phyloP scores from a whole-genome alignment of 2,888 invertebrate genomes.

The Cistogaster globosa region DNA sequence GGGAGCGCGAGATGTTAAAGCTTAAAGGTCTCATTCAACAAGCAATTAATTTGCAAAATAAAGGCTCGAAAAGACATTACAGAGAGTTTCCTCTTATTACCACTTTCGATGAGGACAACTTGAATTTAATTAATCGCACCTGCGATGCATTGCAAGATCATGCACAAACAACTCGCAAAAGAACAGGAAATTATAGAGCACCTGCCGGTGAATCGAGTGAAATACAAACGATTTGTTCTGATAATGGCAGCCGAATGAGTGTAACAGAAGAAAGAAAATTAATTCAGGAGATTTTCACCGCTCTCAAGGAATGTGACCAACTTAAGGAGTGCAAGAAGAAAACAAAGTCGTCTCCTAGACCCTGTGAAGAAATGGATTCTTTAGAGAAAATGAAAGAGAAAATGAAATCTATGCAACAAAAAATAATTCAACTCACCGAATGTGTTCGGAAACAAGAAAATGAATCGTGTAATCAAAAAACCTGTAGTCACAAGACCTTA shows the following conservation, averaged over 20 bases:
- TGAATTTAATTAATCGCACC: constrained; percentile 73
- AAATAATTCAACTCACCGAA: constrained; percentile 76
- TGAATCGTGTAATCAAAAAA: background rate
- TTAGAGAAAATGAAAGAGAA: constrained; percentile 76
- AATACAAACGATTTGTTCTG: constrained; percentile 33
- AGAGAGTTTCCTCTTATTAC: constrained; percentile 78
- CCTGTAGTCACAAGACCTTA: too few relatives aligned
- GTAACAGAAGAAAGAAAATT: constrained; percentile 54
- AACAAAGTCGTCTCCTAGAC: constrained; percentile 7
- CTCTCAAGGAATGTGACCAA: constrained; percentile 42
- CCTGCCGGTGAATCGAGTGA: constrained; percentile 67
- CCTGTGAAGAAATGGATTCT: constrained; percentile 28
- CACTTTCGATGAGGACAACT: constrained; percentile 80
- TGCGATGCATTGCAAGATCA: constrained; percentile 46
- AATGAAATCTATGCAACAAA: constrained; percentile 76
- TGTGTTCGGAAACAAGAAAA: constrained; percentile 73
- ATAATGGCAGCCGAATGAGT: constrained; percentile 28
- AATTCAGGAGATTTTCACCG: constrained; percentile 43
- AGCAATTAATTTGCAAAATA: constrained; percentile 79
- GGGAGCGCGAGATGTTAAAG: constrained; percentile 80
- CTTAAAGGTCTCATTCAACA: constrained; percentile 77
- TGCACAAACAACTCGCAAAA: background rate
- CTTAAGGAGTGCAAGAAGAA: background rate
- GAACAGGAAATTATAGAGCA: constrained; percentile 45
- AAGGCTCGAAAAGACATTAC: constrained; percentile 78